Conservation (phyloP, 2,113 vertebrate species). For the Euleptes europaea region DNA sequence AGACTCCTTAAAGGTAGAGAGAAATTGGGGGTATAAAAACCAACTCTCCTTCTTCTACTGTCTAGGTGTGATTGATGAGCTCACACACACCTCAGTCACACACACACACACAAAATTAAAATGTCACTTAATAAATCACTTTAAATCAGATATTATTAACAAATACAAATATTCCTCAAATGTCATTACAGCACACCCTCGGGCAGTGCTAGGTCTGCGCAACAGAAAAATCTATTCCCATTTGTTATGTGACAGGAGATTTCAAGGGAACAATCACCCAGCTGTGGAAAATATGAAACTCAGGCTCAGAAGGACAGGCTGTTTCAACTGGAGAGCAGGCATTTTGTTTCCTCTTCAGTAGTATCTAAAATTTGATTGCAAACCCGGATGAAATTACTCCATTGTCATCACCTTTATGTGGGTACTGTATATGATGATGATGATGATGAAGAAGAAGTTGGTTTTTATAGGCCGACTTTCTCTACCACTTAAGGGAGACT, state of each 20-base stretch:
- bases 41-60: too few relatives aligned
- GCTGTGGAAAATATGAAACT: background rate
- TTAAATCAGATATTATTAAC: conserved; percentile 10
- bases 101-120: conserved; percentile 14
- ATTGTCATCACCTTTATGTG: background rate
- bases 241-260: conserved; percentile 55
- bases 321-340: conserved; percentile 17
- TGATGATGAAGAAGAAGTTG: too few relatives aligned
- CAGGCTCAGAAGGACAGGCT: conserved; percentile 34
- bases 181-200: conserved; percentile 32
- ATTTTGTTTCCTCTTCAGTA: conserved; percentile 17
- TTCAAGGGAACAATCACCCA: conserved; percentile 36
- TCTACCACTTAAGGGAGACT: too few relatives aligned
- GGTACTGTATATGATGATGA: too few relatives aligned
- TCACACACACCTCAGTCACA: background rate
- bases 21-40: background rate
- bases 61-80: background rate
- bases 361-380: background rate
- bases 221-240: conserved; percentile 50
- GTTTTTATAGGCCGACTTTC: too few relatives aligned
- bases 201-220: conserved; percentile 28
- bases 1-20: too few relatives aligned
- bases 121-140: conserved; percentile 36
- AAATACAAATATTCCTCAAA: conserved; percentile 25
- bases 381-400: background rate